Evolutionary conservation across 2,113 vertebrate species (phyloP), one percentile per base, ranked within the genome.

Genomic region (Chascanopsetta lugubris): DNA sequence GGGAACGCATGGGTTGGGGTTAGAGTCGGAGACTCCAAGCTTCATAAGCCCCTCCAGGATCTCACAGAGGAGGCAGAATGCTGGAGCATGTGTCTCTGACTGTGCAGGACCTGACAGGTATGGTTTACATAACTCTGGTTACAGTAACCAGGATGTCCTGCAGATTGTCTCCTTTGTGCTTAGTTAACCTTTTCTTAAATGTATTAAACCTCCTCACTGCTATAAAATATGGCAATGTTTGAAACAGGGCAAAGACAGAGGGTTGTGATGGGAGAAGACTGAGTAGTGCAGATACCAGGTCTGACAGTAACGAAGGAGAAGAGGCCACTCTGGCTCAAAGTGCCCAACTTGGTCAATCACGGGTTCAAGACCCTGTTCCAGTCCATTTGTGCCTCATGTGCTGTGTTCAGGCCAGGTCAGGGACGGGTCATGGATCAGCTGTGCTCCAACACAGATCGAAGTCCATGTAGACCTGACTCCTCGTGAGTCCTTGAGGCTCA

Each of bases 361-460:
- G 1, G 45, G 49, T 56, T 66, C 61, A 49, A 34, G 48, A 55
- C 74, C 67, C 57, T 0, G 26, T 42, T 61, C 34, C 15, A 10
- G 45, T 57, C 29, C 13, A 2, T 53, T 45, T 22, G 8, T 42
- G 24, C 38, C 46, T 34, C 22, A 11, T n/a, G 4, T 50, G 20
- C 38, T 56, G 20, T 53, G 21, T 63, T 68, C 58, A 46, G 42
- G 61, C 11, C n/a, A 27, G 69, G 62, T 62, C 58, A 59, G 29
- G 21, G n/a, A 51, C 21, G 42, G 26, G 60, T 71, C 32, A 34
- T 11, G 1, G 22, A 24, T 57, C 27, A 46, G 21, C 32, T 49
- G 42, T 30, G 24, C 50, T 46, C 3, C 12, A 21, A 56, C 30
- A 15, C 42, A 45, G 51, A 61, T 18, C 25, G 2, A 36, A 51